Percentiles rank a stretch among this genome's conserved stretches.
These are phyloP conservation scores for Oceanodroma leucorhoa DNA, from an alignment of 2,797 vertebrate genomes.

Conservation along the genomic window DNA sequence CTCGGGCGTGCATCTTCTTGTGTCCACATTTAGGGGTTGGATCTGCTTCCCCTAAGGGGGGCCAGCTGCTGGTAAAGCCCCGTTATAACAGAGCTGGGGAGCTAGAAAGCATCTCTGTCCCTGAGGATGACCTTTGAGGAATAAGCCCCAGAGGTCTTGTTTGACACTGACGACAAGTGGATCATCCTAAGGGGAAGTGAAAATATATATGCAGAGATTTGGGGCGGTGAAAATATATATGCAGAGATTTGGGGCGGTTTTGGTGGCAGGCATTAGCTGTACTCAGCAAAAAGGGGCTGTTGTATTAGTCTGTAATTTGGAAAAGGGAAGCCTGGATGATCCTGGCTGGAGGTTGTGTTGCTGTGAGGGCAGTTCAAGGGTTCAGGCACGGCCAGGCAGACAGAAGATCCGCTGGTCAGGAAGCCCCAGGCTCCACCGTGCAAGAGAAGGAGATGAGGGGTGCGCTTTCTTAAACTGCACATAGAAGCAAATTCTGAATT, in stretches of 20 bases:
- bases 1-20: neutral
- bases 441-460: neutral
- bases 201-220: rapidly evolving
- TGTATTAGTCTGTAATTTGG: neutral
- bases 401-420: neutral
- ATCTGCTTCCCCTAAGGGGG: neutral
- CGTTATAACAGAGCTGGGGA: neutral
- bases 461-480: neutral
- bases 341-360: neutral
- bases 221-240: rapidly evolving
- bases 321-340: neutral
- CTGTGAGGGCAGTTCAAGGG: neutral
- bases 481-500: neutral
- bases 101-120: neutral
- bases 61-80: neutral
- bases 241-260: neutral
- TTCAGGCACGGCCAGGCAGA: neutral
- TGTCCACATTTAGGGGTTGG: rapidly evolving
- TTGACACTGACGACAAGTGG: neutral
- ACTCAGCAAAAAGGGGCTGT: neutral
- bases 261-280: neutral
- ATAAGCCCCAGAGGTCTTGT: neutral
- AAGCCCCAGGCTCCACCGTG: neutral
- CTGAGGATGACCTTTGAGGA: neutral
- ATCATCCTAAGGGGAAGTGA: neutral